Evolutionary conservation across 2,113 vertebrate genomes (phyloP).

Genomic region (Cephalopholis sonnerati): DNA sequence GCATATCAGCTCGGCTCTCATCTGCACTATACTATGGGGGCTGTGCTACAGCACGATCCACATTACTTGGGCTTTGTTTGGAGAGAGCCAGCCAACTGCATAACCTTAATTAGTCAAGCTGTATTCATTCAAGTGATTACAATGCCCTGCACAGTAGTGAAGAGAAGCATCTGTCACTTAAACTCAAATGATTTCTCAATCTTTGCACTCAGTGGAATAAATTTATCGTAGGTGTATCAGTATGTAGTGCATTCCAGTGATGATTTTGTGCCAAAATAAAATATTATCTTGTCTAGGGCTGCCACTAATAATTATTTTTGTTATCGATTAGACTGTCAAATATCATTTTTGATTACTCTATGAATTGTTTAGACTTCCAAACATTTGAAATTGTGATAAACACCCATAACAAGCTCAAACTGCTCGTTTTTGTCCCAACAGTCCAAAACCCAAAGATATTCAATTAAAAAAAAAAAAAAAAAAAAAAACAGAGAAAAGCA

Average conservation of each 20-base stretch:
- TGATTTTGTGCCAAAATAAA: conserved; percentile 18
- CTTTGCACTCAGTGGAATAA: conserved; percentile 51
- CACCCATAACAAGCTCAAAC: not conserved
- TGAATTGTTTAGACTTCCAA: not conserved
- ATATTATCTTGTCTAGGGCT: not conserved
- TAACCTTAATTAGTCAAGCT: conserved; percentile 82
- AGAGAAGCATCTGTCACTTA: conserved; percentile 80
- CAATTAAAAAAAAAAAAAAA: not conserved
- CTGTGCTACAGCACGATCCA: conserved; percentile 55
- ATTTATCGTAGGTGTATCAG: conserved; percentile 7
- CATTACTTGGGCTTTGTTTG: conserved; percentile 73
- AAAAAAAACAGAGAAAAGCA: not conserved
- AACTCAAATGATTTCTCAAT: conserved; percentile 78
- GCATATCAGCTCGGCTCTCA: conserved; percentile 42
- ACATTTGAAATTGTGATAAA: not conserved
- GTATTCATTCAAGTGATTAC: conserved; percentile 80
- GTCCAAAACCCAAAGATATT: not conserved
- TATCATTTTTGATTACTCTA: not conserved
- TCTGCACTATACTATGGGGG: conserved; percentile 49
- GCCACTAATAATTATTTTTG: not conserved
- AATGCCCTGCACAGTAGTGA: conserved; percentile 72
- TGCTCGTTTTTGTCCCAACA: not conserved
- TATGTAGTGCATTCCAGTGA: not conserved
- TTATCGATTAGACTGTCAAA: not conserved
- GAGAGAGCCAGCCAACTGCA: conserved; percentile 78